Evolutionary conservation across 2,113 vertebrate species (phyloP).

Genomic region (Ondatra zibethicus): DNA sequence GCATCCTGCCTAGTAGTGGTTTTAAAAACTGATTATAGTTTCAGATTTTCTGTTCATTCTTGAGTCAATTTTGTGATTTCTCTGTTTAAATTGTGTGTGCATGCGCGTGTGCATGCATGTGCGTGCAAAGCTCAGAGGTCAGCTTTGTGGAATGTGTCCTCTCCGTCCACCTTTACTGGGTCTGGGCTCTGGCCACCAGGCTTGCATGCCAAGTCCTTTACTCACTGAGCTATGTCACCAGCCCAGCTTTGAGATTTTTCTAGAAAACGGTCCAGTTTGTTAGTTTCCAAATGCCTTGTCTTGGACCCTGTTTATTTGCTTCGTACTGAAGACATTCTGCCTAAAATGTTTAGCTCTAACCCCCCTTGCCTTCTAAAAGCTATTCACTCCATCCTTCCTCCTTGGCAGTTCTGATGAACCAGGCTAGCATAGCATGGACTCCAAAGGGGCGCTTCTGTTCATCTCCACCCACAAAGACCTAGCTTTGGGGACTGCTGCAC

Average conservation of each 20-base stretch:
- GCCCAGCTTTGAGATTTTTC: neutral
- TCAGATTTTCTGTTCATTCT: no score
- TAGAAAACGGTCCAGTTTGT: neutral
- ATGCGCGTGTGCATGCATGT: accelerated
- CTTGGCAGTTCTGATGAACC: neutral
- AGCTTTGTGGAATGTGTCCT: neutral
- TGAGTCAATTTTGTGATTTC: neutral
- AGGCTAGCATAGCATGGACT: neutral
- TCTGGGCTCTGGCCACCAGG: neutral
- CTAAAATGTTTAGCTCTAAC: neutral
- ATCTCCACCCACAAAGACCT: neutral
- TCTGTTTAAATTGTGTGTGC: neutral
- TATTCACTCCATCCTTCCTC: neutral
- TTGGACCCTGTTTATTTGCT: neutral
- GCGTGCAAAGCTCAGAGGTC: neutral
- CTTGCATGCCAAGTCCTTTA: neutral
- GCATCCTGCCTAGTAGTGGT: neutral
- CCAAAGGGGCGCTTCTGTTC: neutral
- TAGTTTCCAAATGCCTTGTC: neutral
- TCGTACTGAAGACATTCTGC: neutral
- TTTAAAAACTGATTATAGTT: neutral
- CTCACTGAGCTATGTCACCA: neutral
- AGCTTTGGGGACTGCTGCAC: neutral
- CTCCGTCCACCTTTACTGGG: neutral
- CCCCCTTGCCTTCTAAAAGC: neutral